Evolutionary conservation across 2,113 vertebrate species (phyloP), one percentile per base, ranked within the genome.

Genomic region (Mormyrus iriodes): DNA sequence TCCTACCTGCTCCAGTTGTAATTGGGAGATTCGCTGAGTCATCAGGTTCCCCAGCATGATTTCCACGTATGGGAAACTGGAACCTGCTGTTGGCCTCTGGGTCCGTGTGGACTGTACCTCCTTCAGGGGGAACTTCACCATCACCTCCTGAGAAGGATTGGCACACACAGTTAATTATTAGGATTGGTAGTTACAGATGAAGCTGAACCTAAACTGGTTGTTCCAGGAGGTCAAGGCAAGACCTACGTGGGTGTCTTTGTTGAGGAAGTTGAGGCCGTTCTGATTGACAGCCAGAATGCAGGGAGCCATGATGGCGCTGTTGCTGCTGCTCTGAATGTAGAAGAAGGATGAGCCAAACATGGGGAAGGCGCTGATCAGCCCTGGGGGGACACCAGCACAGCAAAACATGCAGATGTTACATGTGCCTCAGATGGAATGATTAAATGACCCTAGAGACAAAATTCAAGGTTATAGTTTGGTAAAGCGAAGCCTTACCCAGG

Each of bases 271-370:
- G 88, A 99, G 97, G 83, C 98, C 98, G 0, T 99, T 98, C 91
- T 99, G 97, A 93, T 99, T 99, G 90, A 99, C 94, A 0, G 98
- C 98, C 91, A 99, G 95, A 93, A 99, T 96, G 91, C 98, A 99
- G 0, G 98, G 98, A 0, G 97, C 97, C 0, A 96, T 89, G 7
- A 99, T 95, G 12, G 96, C 89, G 0, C 92, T 90, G 39, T 96
- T 97, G 93, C 97, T 98, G 88, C 97, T 98, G 94, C 98, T 99
- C 93, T 98, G 97, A 92, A 99, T 96, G 95, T 97, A 98, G 96
- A 99, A 99, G 95, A 99, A 99, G 76, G 98, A 97, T 0, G 98
- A 99, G 76, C 98, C 98, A 0, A 99, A 99, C 97, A 97, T 97
- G 82, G 98, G 96, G 88, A 96, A 97, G 90, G 97, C 97, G 0